Percentiles rank a stretch among this genome's conserved stretches.
These are phyloP conservation scores for Timema podura DNA, from an alignment of 2,888 invertebrate species.

Conservation along the genomic window DNA sequence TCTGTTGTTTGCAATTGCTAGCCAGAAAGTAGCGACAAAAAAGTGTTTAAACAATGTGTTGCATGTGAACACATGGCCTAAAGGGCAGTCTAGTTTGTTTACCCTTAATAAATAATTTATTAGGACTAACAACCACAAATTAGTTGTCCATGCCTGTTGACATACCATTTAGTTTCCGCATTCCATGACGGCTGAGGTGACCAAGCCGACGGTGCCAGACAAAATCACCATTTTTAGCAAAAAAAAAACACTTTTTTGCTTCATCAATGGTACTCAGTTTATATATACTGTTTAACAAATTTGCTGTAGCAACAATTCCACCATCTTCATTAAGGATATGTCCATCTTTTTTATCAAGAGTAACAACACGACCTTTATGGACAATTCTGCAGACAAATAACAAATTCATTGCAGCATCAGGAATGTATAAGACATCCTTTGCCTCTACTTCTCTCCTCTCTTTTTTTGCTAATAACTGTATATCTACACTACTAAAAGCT, in stretches of 20 bases:
- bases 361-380: background rate
- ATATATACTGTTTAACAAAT: background rate
- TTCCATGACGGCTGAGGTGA: background rate
- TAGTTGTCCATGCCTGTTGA: background rate
- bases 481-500: conserved; percentile 52
- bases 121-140: background rate
- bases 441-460: background rate
- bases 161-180: background rate
- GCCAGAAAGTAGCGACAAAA: too few species aligned
- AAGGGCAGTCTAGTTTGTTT: background rate
- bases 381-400: background rate
- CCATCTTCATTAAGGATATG: background rate
- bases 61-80: too few species aligned
- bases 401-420: background rate
- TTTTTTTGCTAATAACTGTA: background rate
- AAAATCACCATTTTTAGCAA: background rate
- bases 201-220: background rate
- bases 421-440: background rate
- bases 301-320: background rate
- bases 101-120: background rate
- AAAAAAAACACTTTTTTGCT: background rate
- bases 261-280: background rate
- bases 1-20: too few species aligned
- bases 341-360: background rate
- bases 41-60: too few species aligned